These are phyloP conservation scores for Stenopsyche tienmushanensis DNA, from an alignment of 1,140 invertebrate species.

Conservation along the genomic window DNA sequence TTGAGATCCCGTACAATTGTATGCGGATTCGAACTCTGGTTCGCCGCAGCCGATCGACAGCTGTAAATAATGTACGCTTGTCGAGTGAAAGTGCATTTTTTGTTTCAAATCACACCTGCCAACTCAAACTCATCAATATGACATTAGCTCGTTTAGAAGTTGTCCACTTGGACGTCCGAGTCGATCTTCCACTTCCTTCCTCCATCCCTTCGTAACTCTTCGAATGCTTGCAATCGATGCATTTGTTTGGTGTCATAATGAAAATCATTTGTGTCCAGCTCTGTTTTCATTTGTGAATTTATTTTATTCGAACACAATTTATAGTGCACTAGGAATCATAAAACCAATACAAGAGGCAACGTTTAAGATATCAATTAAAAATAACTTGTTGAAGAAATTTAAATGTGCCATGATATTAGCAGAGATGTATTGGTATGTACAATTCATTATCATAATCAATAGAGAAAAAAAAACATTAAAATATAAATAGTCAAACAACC, in stretches of 20 bases:
- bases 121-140: slow-evolving; percentile 11
- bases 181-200: not conserved
- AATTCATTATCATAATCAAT: no score
- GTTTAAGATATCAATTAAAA: not conserved
- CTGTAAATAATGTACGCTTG: not conserved
- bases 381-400: no score
- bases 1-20: not conserved
- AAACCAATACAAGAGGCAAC: not conserved
- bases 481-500: no score
- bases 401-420: no score
- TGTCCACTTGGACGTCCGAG: not conserved
- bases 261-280: not conserved
- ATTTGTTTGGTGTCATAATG: not conserved
- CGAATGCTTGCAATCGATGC: not conserved
- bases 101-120: slow-evolving; percentile 16
- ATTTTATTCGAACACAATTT: not conserved
- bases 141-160: slow-evolving; percentile 1
- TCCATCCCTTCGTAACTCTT: no score
- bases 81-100: slow-evolving; percentile 19
- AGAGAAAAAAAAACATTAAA: no score
- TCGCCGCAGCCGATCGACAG: not conserved
- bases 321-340: not conserved
- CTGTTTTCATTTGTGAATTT: not conserved
- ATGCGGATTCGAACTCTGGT: not conserved
- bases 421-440: no score